Conservation (phyloP, 1,140 invertebrate species). For the Grapholita molesta region DNA sequence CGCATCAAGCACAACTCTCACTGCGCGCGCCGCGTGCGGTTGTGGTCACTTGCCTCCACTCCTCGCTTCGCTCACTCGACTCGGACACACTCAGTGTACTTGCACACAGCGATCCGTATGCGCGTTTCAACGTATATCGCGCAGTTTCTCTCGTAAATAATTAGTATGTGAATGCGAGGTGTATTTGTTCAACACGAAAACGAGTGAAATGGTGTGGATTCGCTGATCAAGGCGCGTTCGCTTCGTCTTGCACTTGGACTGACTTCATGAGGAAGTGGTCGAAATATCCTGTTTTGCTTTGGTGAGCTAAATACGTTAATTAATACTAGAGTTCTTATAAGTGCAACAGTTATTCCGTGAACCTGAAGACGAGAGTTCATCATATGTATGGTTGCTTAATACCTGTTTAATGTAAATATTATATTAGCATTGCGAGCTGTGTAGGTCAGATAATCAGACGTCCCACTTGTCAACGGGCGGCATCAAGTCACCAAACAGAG, state of each 20-base stretch:
- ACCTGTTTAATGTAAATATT: neutral
- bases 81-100: constrained; percentile 48
- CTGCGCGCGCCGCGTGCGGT: constrained; percentile 72
- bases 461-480: constrained; percentile 55
- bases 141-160: constrained; percentile 66
- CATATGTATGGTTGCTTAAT: neutral
- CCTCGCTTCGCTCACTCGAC: constrained; percentile 37
- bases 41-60: constrained; percentile 45
- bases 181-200: constrained; percentile 62
- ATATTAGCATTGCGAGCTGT: constrained; percentile 24
- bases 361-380: neutral
- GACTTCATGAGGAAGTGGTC: constrained; percentile 62
- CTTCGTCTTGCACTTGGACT: constrained; percentile 37
- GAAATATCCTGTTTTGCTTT: constrained; percentile 44
- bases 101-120: constrained; percentile 46
- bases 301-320: constrained; percentile 39
- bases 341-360: neutral
- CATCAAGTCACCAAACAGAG: constrained; percentile 50
- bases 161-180: constrained; percentile 72
- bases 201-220: constrained; percentile 68
- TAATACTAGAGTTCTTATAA: neutral
- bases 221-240: constrained; percentile 44
- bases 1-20: constrained; percentile 58
- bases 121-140: constrained; percentile 52
- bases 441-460: constrained; percentile 54